A percentile compares a stretch with the other conserved stretches of the same genome.
These are phyloP conservation scores for Apodemus sylvaticus DNA, from an alignment of 2,113 vertebrate genomes.

Conservation along the genomic window DNA sequence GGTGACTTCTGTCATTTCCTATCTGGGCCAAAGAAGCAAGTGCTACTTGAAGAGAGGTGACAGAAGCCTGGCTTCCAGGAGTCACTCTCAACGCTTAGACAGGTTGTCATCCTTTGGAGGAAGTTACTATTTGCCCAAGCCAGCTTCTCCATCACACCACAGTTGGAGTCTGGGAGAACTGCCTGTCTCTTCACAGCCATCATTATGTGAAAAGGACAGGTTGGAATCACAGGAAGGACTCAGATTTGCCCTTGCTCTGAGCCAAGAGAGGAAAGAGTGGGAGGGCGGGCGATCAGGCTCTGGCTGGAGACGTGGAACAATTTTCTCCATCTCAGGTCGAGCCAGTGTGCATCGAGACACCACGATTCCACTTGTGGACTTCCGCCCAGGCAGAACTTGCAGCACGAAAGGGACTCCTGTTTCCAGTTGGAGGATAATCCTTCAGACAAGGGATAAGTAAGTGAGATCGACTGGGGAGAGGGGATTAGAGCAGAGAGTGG, in stretches of 20 bases:
- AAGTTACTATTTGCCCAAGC: conserved; percentile 43
- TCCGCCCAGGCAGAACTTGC: conserved; percentile 52
- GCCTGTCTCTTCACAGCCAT: neutral
- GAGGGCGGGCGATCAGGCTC: neutral
- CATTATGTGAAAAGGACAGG: conserved; percentile 7
- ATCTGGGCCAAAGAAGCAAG: conserved; percentile 44
- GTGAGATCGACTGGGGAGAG: conserved; percentile 81
- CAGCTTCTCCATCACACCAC: conserved; percentile 39
- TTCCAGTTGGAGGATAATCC: conserved; percentile 75
- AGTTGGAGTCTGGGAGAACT: conserved; percentile 43
- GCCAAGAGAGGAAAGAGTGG: conserved; percentile 8
- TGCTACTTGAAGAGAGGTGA: conserved; percentile 14
- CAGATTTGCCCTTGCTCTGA: conserved; percentile 1
- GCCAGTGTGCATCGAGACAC: conserved; percentile 41
- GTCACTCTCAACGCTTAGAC: neutral
- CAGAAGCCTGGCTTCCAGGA: neutral
- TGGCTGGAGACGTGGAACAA: neutral
- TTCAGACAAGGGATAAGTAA: conserved; percentile 78
- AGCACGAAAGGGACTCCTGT: conserved; percentile 58
- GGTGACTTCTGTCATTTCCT: neutral
- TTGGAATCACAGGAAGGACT: neutral
- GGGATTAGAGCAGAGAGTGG: conserved; percentile 69
- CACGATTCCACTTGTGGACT: neutral
- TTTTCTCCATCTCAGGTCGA: neutral
- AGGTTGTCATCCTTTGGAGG: conserved; percentile 48